Percentiles rank a stretch among this genome's conserved stretches.
Conservation (phyloP, 1,140 invertebrate genomes). For the Heterodera schachtii region DNA sequence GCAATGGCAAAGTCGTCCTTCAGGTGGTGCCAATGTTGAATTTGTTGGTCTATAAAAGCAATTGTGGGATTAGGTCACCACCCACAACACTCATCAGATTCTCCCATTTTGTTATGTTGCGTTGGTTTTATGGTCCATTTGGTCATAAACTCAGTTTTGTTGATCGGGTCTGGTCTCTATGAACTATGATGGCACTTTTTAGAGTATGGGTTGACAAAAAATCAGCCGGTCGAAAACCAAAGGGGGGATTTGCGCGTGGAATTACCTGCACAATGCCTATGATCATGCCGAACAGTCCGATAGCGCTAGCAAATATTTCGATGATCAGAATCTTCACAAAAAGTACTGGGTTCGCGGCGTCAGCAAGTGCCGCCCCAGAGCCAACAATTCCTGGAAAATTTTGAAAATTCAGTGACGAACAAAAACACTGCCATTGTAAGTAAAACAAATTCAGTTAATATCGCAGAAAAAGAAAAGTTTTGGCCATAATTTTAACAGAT, state of each 20-base stretch:
- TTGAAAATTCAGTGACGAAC: background rate
- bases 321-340: constrained; percentile 97
- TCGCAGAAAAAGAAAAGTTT: constrained; percentile 8
- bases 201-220: no score
- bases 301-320: constrained; percentile 96
- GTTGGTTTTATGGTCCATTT: no score
- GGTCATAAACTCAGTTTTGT: no score
- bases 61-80: constrained; percentile 5
- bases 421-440: no score
- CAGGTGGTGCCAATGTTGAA: constrained; percentile 23
- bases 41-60: constrained; percentile 30
- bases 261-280: constrained; percentile 84
- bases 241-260: no score
- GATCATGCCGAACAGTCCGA: constrained; percentile 96
- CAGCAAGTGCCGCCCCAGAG: constrained; percentile 89
- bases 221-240: no score
- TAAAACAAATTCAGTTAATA: background rate
- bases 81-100: no score
- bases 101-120: no score
- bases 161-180: no score
- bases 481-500: no score
- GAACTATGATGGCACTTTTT: no score
- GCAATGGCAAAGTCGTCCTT: background rate
- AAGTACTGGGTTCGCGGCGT: constrained; percentile 88
- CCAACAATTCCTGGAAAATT: constrained; percentile 75